Evolutionary conservation across 2,797 vertebrate genomes (phyloP), one percentile per base, ranked within the genome.

Genomic region (Gorsachius magnificus): DNA sequence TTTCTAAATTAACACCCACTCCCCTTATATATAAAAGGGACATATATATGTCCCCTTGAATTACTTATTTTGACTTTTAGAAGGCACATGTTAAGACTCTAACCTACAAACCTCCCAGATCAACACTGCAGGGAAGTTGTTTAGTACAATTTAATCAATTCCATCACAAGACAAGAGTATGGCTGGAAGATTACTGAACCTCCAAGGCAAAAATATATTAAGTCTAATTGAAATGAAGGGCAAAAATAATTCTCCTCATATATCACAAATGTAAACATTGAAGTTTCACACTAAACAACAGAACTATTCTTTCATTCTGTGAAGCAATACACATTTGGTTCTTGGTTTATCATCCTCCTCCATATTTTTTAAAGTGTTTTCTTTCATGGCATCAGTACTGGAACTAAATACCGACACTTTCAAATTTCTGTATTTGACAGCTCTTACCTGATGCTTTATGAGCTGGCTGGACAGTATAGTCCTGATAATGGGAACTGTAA

Each of bases 391-490:
- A 72, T 90, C 9, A 17, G 4, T 76, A 43, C 9, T 81, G 46
- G 31, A 87, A 86, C 31, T 35, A 80, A 66, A 74, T 53, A 76
- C 24, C 56, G 69, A n/a, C 16, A 25, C 24, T 77, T 93, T 72
- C 15, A 10, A 35, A 14, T 68, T 36, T 54, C 28, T 38, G 18
- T 77, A 18, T 21, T 48, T 86, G 31, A 57, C 46, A 87, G 66
- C 17, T 45, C 96, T 90, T 96, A 99, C 99, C 99, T 97, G 98
- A 98, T 16, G 95, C 95, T 97, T 98, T 99, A 95, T 97, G 97
- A 83, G 98, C 96, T 38, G 98, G 96, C 50, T 98, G 97, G 94
- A 97, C 96, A 93, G 95, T 95, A 85, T 98, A 99, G 65, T 98
- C 97, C 86, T 98, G 96, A 97, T 98, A 99, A 48, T 90, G 98